phyloP scores from a whole-genome alignment of 2,888 invertebrate species.

The Drosophila barbarae region DNA sequence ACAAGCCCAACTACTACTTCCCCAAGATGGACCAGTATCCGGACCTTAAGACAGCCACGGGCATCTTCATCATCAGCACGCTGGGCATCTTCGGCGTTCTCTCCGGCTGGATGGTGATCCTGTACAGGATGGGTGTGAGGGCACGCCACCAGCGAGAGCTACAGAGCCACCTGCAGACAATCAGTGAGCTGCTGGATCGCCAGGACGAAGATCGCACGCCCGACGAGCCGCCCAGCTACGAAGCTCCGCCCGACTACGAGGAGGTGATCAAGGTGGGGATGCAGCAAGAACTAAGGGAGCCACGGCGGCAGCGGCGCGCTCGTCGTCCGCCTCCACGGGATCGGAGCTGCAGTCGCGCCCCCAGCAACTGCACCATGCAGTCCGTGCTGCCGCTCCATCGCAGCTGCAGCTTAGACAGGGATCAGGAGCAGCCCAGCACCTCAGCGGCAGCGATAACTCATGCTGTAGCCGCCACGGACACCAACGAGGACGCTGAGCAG shows the following conservation, averaged over 20 bases:
- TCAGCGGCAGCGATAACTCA: slow-evolving; percentile 73
- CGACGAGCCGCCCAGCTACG: slow-evolving; percentile 85
- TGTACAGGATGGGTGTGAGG: slow-evolving; percentile 84
- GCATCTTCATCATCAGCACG: slow-evolving; percentile 84
- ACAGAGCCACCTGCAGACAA: slow-evolving; percentile 85
- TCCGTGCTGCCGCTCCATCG: slow-evolving; percentile 61
- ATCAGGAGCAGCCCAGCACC: slow-evolving; percentile 71
- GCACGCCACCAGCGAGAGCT: slow-evolving; percentile 83
- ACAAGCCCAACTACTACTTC: slow-evolving; percentile 86
- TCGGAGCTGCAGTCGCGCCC: slow-evolving; percentile 63
- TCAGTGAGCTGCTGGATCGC: slow-evolving; percentile 83
- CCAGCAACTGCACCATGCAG: slow-evolving; percentile 68
- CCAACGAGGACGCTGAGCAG: slow-evolving; percentile 47
- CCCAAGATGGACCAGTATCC: slow-evolving; percentile 85
- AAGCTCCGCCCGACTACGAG: slow-evolving; percentile 86
- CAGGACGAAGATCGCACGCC: slow-evolving; percentile 78
- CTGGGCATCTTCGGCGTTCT: slow-evolving; percentile 83
- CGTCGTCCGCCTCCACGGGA: slow-evolving; percentile 57
- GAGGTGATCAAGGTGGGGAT: slow-evolving; percentile 83
- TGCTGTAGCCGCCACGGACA: slow-evolving; percentile 60
- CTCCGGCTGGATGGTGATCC: slow-evolving; percentile 83
- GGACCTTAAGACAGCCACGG: slow-evolving; percentile 84
- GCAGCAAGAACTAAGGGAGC: slow-evolving; percentile 79
- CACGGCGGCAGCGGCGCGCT: slow-evolving; percentile 70
- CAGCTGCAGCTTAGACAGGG: slow-evolving; percentile 59